Evolutionary conservation across 2,888 invertebrate genomes (phyloP), one percentile per base, ranked within the genome.

Genomic region (Drosophila neonasuta): DNA sequence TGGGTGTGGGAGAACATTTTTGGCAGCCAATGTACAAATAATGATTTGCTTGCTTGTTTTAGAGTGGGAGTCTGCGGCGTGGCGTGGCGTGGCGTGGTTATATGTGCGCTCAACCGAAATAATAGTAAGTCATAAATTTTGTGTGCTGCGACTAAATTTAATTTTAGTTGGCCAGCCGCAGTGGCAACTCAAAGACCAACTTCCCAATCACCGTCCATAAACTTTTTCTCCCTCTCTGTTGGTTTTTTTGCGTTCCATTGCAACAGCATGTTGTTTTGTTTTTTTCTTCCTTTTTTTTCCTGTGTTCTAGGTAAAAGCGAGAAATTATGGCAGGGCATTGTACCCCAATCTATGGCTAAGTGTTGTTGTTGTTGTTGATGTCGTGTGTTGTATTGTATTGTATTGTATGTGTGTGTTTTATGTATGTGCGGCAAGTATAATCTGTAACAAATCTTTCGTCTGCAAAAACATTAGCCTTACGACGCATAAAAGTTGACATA

Each of bases 61-160:
- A 32, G 48, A 29, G 45, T 34, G 58, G 52, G 24, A 8, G 52
- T 11, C 13, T 20, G 24, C 24, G 46, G 41, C 7, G 24, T 30
- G 46, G 41, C 7, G 15, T 20, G 44, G 61, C 46, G 20, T 20
- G 20, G 61, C 46, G 61, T 52, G 52, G 73, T 49, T 55, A 29
- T 44, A 39, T 68, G 76, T 79, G 71, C 72, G 67, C 71, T 79
- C 72, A 77, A 68, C 79, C 71, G 71, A 80, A 87, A 82, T 85
- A 87, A 86, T 86, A 80, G 83, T 75, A 70, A 74, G 73, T 72
- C 87, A 86, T 85, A 85, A 86, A 85, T 87, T 87, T 76, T 46
- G 66, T 55, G 58, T 41, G 45, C 63, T 65, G 73, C 68, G 73
- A 80, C 80, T 81, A 82, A 82, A 81, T 81, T 81, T 80, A 82